Conservation (phyloP, 1,140 invertebrate genomes). For the Neomicropteryx cornuta region DNA sequence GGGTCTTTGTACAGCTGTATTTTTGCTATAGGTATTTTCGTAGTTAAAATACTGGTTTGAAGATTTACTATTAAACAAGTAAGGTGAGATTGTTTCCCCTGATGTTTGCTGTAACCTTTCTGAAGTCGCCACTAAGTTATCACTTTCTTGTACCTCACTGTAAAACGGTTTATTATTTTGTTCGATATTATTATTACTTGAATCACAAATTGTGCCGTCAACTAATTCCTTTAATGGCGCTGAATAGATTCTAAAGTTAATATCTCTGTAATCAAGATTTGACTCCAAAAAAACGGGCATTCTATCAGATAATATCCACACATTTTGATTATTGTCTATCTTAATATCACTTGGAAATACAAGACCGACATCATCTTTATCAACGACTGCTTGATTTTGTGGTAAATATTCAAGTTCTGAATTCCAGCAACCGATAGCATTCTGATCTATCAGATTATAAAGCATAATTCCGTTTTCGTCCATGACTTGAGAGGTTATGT, state of each 20-base stretch:
- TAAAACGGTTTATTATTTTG: no score
- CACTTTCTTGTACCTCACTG: no score
- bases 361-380: conserved; percentile 59
- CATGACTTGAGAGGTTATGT: conserved; percentile 61
- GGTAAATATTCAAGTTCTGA: conserved; percentile 49
- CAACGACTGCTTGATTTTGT: conserved; percentile 57
- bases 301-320: conserved; percentile 70
- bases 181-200: no score
- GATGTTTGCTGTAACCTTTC: no score
- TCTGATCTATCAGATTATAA: conserved; percentile 67
- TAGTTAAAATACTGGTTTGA: no score
- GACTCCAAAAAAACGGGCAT: conserved; percentile 67
- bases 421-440: conserved; percentile 73
- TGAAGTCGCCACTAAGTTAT: no score
- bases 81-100: no score
- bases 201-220: conserved; percentile 65
- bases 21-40: no score
- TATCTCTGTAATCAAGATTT: conserved; percentile 59
- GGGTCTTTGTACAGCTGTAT: no score
- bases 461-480: conserved; percentile 61
- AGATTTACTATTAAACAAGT: no score
- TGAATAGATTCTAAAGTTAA: conserved; percentile 67
- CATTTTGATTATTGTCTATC: conserved; percentile 49
- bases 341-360: conserved; percentile 72
- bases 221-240: conserved; percentile 51